Base-by-base conservation (phyloP, 1,140 invertebrate genomes). In the Drosophila nigromelanica region DNA sequence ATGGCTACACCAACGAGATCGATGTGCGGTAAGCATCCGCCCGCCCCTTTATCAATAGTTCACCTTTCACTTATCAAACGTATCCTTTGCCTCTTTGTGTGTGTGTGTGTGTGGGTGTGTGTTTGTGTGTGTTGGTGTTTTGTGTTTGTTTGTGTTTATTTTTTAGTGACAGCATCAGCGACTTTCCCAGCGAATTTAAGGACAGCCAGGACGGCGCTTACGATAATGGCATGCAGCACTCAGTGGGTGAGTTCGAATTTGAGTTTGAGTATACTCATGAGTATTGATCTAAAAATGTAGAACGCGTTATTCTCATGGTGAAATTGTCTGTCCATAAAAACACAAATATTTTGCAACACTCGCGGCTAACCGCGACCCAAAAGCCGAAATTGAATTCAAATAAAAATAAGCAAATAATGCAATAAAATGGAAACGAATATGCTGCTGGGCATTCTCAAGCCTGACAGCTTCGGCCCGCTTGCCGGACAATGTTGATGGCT, bases 1-100 rank as follows among this genome's bases (percentile, higher is more conserved):
- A 95, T 67, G 95, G 95, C 6, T 96, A 96, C 73, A 95, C 95
- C 1, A 96, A 95, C 81, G 95, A 96, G 89, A 93, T 96, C 73
- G 96, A 96, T 90, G 95, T 96, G 91, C 95, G 95, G 95, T 96
- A 92, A 93, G 91, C 92, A 12, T 14, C 5, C 18, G n/a, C 42
- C 15, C 10, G 18, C n/a, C 24, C 62, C 27, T 21, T 18, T 21
- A 35, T 35, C 5, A 5, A 35, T n/a, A 3, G 30, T 18, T 52
- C 50, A 11, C 30, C 50, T 64, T 79, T 67, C n/a, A 66, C 48
- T 66, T 48, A 62, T 39, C 55, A 47, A 45, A 55, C 12, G 10
- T 67, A 37, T 24, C n/a, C 30, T 2, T 47, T 18, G 37, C 21
- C 39, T 33, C 2, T 30, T n/a, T 18, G 11, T 39, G 15, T 56